Conservation (phyloP, 53 echinoderm and acorn worm genomes). For the Mesocentrotus franciscanus region DNA sequence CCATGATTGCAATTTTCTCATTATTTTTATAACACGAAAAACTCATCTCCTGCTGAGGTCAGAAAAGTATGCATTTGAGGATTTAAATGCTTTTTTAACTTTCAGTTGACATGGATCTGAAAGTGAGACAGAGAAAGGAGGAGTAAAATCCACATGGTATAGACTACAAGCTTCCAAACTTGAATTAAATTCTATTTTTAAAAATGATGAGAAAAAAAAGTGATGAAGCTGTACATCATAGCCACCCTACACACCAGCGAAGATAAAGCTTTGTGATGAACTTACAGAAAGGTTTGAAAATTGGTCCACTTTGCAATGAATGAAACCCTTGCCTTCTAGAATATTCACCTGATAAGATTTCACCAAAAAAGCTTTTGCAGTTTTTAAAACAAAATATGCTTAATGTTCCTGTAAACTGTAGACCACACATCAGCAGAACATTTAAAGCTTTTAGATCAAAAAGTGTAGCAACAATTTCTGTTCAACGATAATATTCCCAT, state of each 20-base stretch:
- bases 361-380: neutral
- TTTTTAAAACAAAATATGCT: neutral
- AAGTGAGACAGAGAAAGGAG: neutral
- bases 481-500: neutral
- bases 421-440: neutral
- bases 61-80: no score
- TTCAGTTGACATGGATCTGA: neutral
- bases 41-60: no score
- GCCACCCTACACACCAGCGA: neutral
- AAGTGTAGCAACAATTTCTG: neutral
- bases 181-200: neutral
- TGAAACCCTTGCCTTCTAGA: neutral
- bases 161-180: neutral
- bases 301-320: neutral
- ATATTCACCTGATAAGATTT: neutral
- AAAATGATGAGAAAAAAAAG: neutral
- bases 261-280: neutral
- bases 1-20: no score
- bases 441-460: neutral
- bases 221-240: neutral
- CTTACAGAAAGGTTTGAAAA: neutral
- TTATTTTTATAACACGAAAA: no score
- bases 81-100: no score
- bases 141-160: neutral
- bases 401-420: neutral